Conservation (phyloP, 2,113 vertebrate genomes). For the Misgurnus mizolepis region DNA sequence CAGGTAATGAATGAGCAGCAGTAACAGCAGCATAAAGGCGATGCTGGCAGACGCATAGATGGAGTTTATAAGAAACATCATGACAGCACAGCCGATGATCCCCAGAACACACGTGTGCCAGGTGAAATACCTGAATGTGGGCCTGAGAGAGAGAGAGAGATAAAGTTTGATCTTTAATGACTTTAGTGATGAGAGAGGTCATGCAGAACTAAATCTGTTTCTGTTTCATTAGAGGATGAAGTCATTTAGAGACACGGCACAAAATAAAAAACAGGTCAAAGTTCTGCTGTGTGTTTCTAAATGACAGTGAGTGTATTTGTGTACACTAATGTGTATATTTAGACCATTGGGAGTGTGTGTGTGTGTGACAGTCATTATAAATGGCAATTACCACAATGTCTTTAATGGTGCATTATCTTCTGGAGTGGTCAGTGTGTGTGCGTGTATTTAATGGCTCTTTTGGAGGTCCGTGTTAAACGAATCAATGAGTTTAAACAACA, state of each 20-base stretch:
- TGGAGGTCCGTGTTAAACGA: background rate
- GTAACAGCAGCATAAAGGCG: slow-evolving; percentile 86
- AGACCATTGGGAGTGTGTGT: too few relatives aligned
- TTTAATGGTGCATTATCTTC: slow-evolving; percentile 1
- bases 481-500: background rate
- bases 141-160: slow-evolving; percentile 68
- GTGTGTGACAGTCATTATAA: slow-evolving; percentile 14
- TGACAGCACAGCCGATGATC: slow-evolving; percentile 83
- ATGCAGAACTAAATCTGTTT: background rate
- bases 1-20: slow-evolving; percentile 88
- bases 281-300: background rate
- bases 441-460: background rate
- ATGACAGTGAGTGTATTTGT: too few relatives aligned
- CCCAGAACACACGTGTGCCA: slow-evolving; percentile 89
- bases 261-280: slow-evolving; percentile 1
- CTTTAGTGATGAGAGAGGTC: too few relatives aligned
- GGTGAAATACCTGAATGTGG: slow-evolving; percentile 89
- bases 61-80: slow-evolving; percentile 92
- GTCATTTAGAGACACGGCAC: background rate
- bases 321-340: background rate
- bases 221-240: slow-evolving; percentile 5
- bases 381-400: background rate
- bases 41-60: slow-evolving; percentile 87
- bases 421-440: background rate
- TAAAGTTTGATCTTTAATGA: too few relatives aligned